Percentiles rank a stretch among this genome's conserved stretches.
These are phyloP conservation scores for Elephas maximus DNA, from an alignment of 2,113 vertebrate genomes.

Conservation along the genomic window DNA sequence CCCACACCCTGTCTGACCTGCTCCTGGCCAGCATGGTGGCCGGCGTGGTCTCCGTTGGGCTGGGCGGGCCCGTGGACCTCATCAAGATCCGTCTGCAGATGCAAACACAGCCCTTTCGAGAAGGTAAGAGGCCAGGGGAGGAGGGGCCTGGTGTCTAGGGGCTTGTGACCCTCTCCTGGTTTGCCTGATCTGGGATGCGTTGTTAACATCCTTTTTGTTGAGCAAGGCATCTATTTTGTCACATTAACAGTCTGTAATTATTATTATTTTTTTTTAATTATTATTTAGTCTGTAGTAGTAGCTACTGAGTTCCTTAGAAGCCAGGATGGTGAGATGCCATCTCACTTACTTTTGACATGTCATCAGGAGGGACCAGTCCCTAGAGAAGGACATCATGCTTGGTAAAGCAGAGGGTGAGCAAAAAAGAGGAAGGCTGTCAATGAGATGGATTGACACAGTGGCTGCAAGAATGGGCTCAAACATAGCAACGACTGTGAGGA, in stretches of 20 bases:
- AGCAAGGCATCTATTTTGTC: neutral
- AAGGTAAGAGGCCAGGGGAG: constrained; percentile 88
- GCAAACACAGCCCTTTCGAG: constrained; percentile 91
- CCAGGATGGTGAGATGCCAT: no score
- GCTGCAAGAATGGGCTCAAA: no score
- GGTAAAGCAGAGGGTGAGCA: no score
- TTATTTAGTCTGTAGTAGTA: neutral
- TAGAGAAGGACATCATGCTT: no score
- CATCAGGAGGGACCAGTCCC: no score
- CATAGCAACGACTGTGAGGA: no score
- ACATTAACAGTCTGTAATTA: no score
- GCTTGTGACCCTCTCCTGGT: neutral
- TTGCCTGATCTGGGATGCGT: neutral
- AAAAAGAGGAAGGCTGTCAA: no score
- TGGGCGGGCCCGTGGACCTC: constrained; percentile 95
- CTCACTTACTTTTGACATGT: no score
- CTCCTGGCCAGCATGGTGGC: constrained; percentile 93
- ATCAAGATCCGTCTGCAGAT: constrained; percentile 98
- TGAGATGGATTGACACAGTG: no score
- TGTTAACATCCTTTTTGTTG: neutral
- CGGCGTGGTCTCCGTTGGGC: constrained; percentile 92
- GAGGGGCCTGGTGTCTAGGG: neutral
- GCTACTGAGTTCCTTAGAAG: neutral
- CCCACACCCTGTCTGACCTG: constrained; percentile 89
- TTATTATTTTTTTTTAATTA: neutral